Base-by-base conservation (phyloP, 92 coral and sea anemone genomes). In the Phenganax subtilis region DNA sequence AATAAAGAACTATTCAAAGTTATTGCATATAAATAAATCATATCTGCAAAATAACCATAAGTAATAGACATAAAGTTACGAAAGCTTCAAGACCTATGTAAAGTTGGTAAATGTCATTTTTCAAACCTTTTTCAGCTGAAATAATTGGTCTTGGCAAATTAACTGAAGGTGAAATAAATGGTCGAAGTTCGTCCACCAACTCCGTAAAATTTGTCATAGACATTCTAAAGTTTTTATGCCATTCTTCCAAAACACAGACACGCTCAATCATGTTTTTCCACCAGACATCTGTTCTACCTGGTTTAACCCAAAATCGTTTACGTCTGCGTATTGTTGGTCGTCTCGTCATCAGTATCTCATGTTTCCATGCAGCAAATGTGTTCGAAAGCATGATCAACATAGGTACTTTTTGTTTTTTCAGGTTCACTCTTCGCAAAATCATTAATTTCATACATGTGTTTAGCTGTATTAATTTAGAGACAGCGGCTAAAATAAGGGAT, bases 181-280 rank as follows among this genome's bases (percentile, higher is more conserved):
- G 88, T 60, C 64, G 76, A n/a, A 73, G 86, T 62, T 86, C 86
- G 7, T 81, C 88, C 12, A 81, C 88, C 28, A 86, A 76, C 82
- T 17, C 52, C 72, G 56, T 72, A 56, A 82, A 82, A 4, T 31
- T 27, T 11, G 12, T 60, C 82, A 58, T 74, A 56, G 15, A 53
- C 84, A 85, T 81, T 60, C 76, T 72, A 70, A 74, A 84, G 17
- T 61, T 84, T 56, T 84, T 84, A 28, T 75, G 77, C 86, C 86
- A 84, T n/a, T 76, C 86, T 28, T 84, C 83, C 4, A 15, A 47
- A 5, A 76, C 3, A 84, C 87, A 84, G 3, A 29, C 17, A 58
- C 83, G 84, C 12, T 76, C 56, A 3, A 75, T 8, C 84, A 84
- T 76, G 76, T 76, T 84, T 10, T 62, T 31, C 87, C 87, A 76